Base-by-base conservation (phyloP, 2,888 invertebrate species). In the Isotomurus palustris region DNA sequence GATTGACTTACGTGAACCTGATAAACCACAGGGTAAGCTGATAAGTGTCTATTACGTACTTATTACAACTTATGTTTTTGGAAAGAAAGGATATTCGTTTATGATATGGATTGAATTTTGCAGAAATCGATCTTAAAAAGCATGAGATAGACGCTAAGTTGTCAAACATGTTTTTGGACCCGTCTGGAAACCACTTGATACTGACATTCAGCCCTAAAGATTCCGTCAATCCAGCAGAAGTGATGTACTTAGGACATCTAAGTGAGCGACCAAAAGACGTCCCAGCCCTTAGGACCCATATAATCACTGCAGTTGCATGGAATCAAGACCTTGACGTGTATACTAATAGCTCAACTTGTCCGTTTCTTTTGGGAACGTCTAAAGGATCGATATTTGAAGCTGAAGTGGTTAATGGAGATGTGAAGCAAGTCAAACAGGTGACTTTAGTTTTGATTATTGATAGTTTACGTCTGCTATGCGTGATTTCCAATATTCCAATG, bases 251-350 rank as follows among this genome's bases (percentile, higher is more conserved):
- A 8, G 84, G 89, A 58, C 81, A 84, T 55, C 25, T 22, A 10
- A 84, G 84, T 19, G 82, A 81, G 2, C 92, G 88, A 75, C 80
- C 64, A 25, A 68, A 68, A 50, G 65, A 68, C 40, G 50, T 70
- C 38, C 47, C 53, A 4, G 86, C 85, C 74, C 52, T 72, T 29
- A 72, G 71, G 66, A 84, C 86, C 38, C 88, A 91, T 74, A 87
- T 90, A 73, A 85, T 96, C 24, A 92, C 93, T 0, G 87, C 91
- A 49, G 88, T 96, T 0, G 94, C 86, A 1, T 96, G 94, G 88
- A 93, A 90, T 75, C 82, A 49, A 10, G 53, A 40, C 4, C 47
- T 50, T 36, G 56, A 56, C 0, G 47, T 52, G 8, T 43, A 72
- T 28, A 73, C 60, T 5, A 84, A 85, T 58, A 76, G 74, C 1